Evolutionary conservation across 2,113 vertebrate genomes (phyloP).

Genomic region (Pseudopipra pipra): DNA sequence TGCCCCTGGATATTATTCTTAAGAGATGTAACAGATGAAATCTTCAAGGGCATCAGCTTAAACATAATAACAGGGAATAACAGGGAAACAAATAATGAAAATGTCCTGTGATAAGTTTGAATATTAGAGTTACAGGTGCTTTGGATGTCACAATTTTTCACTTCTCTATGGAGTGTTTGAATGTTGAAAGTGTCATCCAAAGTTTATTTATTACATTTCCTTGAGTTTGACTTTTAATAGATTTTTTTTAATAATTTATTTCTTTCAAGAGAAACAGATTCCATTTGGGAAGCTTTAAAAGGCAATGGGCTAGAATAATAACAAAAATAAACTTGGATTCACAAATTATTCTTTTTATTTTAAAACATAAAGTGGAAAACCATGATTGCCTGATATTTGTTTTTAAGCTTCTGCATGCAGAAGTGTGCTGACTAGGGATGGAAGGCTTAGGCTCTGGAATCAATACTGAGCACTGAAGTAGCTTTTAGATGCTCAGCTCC

Average conservation of each 20-base stretch:
- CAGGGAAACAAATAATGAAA: neutral
- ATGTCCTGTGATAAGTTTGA: neutral
- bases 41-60: neutral
- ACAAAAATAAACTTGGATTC: neutral
- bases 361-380: neutral
- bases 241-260: neutral
- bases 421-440: neutral
- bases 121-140: neutral
- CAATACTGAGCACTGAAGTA: constrained; percentile 55
- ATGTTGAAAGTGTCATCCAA: neutral
- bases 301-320: neutral
- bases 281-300: neutral
- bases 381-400: neutral
- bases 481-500: constrained; percentile 55
- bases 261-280: neutral
- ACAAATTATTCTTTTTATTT: neutral
- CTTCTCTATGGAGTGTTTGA: neutral
- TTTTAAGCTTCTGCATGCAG: neutral
- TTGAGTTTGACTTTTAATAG: neutral
- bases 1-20: neutral
- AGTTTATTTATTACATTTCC: neutral
- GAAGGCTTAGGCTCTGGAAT: constrained; percentile 31
- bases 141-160: neutral
- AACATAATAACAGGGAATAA: neutral
- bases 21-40: neutral